phyloP scores from a whole-genome alignment of 64 coral and sea anemone genomes.

The Orbicella faveolata region DNA sequence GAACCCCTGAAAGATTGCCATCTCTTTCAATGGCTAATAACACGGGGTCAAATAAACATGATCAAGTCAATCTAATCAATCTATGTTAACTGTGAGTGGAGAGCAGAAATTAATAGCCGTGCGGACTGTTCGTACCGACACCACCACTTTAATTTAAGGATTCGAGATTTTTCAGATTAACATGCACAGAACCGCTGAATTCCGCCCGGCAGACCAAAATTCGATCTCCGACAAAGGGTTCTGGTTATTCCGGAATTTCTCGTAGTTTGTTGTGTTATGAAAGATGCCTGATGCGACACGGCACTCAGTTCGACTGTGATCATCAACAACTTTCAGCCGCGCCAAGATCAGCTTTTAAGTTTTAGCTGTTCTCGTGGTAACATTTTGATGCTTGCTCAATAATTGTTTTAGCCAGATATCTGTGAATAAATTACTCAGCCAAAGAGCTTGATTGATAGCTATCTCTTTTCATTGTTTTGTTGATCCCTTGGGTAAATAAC shows the following conservation, averaged over 20 bases:
- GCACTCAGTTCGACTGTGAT: neutral
- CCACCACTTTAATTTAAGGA: no score
- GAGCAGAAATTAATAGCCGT: neutral
- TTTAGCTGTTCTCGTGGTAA: no score
- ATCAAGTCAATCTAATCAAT: neutral
- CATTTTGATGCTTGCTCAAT: no score
- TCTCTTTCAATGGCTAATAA: neutral
- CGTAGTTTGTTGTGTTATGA: neutral
- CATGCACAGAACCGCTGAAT: no score
- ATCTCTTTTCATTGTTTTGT: neutral
- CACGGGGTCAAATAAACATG: neutral
- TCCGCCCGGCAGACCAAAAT: neutral
- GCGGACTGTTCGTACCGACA: no score
- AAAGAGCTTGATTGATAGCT: neutral
- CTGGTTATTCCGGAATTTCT: neutral
- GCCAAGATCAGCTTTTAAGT: no score
- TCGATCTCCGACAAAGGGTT: neutral
- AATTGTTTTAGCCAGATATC: no score
- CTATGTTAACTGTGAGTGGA: neutral
- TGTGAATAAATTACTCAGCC: neutral
- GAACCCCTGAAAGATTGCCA: neutral
- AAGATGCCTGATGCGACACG: neutral
- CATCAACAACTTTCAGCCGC: neutral
- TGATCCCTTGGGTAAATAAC: conserved; percentile 59
- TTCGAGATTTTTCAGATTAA: no score